Evolutionary conservation across 1,140 invertebrate species (phyloP), one percentile per base, ranked within the genome.

Genomic region (Plutomurus gul): DNA sequence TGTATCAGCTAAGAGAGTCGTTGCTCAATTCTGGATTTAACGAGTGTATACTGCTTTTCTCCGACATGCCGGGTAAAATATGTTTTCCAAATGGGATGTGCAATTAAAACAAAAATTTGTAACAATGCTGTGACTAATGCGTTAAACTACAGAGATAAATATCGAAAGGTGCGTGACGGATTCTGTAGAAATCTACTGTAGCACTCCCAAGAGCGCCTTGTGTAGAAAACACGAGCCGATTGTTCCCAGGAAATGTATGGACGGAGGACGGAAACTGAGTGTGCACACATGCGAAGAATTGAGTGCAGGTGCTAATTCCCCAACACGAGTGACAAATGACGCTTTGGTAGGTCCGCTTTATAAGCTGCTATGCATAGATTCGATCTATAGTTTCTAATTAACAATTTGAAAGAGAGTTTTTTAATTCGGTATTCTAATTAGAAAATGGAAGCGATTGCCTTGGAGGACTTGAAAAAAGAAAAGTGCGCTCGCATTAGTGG

Each of bases 11-110:
- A 25, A 87, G 95, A 82, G 92, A 93, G 83, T 92, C 93, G 2
- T 87, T 99, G 11, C 87, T 99, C 0, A 90, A 90, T 7, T 97
- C 94, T 25, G 96, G 96, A 2, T 99, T 99, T 86, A 99, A 99
- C 85, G 97, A 99, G 85, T 99, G 97, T 85, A 99, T 99, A 82
- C 87, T 99, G 40, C 88, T 99, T 11, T 99, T 99, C 87, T 98
- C 96, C 43, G 96, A 99, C 88, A 90, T 99, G 85, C 97, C 97
- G n/a, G 90, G 90, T 90, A 85, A 80, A 3, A 3, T 13, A 43
- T 60, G 16, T 8, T 65, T 70, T 56, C 30, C 43, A 25, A n/a
- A n/a, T n/a, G n/a, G n/a, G n/a, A n/a, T n/a, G n/a, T n/a, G n/a
- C n/a, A 18, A 27, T 13, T 18, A 30, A 46, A 39, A 78, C 11